Percentiles rank a stretch among this genome's conserved stretches.
Conservation (phyloP, 2,888 invertebrate species). For the Andrena hattorfiana region DNA sequence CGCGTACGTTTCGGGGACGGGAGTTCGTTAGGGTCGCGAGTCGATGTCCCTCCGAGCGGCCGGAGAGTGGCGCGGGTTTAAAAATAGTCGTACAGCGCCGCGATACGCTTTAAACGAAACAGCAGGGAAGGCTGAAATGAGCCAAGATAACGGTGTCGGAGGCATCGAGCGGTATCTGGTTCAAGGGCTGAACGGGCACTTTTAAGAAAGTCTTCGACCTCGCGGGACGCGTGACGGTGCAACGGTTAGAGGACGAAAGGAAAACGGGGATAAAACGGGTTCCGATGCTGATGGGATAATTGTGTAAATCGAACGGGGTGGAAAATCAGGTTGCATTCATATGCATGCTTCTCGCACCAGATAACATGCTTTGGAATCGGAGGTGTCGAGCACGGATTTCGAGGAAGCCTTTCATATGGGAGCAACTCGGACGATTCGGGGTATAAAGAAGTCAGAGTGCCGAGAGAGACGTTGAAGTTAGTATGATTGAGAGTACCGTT, state of each 20-base stretch:
- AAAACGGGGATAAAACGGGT: neutral
- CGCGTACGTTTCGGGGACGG: neutral
- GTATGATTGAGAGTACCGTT: neutral
- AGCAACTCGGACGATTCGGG: too few species aligned
- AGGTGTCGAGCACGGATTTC: neutral
- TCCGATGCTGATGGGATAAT: neutral
- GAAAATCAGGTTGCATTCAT: neutral
- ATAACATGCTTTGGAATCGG: neutral
- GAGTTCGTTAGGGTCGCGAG: neutral
- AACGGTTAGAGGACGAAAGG: constrained; percentile 10
- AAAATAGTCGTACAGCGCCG: constrained; percentile 36
- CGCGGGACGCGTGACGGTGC: constrained; percentile 13
- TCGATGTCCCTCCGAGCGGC: neutral
- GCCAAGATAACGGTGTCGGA: constrained; percentile 42
- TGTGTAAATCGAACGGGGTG: neutral
- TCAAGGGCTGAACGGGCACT: constrained; percentile 52
- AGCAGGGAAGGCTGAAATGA: constrained; percentile 44
- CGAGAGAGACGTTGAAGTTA: neutral
- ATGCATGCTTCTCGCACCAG: neutral
- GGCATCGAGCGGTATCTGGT: constrained; percentile 55
- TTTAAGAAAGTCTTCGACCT: constrained; percentile 55
- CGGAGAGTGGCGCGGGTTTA: constrained; percentile 10
- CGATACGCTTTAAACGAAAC: constrained; percentile 39
- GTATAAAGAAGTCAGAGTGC: too few species aligned
- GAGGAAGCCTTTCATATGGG: too few species aligned